Conservation (phyloP, 1,140 invertebrate species). For the Euwallacea similis region DNA sequence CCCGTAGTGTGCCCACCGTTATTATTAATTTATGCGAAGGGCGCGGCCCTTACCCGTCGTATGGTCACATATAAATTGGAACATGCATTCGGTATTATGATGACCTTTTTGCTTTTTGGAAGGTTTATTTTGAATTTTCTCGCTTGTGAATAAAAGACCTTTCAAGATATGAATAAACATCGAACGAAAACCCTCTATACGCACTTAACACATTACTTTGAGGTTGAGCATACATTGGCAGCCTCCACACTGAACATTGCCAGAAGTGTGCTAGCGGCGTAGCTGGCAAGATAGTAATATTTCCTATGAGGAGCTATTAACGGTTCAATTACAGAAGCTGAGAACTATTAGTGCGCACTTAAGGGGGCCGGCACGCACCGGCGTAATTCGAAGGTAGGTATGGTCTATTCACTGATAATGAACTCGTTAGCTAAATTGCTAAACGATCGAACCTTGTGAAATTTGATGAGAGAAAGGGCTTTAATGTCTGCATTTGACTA, state of each 20-base stretch:
- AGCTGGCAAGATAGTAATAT: neutral
- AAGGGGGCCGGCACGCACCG: neutral
- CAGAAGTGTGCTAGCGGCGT: neutral
- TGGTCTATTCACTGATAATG: neutral
- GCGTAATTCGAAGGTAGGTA: neutral
- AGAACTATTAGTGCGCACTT: neutral
- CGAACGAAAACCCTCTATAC: too few species aligned
- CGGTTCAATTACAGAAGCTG: neutral
- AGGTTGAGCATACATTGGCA: too few species aligned
- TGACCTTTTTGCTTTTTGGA: too few species aligned
- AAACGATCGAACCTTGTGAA: neutral
- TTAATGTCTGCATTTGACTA: neutral
- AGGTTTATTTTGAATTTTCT: too few species aligned
- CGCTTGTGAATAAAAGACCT: too few species aligned
- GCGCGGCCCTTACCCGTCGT: neutral
- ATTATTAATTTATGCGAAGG: slow-evolving; percentile 35
- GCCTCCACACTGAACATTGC: too few species aligned
- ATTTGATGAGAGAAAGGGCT: neutral
- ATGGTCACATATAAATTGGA: slow-evolving; percentile 10
- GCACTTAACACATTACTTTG: too few species aligned
- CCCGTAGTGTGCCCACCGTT: slow-evolving; percentile 14
- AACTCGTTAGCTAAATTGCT: neutral
- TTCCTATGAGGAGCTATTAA: slow-evolving; percentile 2
- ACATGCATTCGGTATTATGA: neutral
- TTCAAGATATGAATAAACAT: too few species aligned